These are phyloP conservation scores for Anabas testudineus DNA, from an alignment of 2,797 vertebrate species.

Conservation along the genomic window DNA sequence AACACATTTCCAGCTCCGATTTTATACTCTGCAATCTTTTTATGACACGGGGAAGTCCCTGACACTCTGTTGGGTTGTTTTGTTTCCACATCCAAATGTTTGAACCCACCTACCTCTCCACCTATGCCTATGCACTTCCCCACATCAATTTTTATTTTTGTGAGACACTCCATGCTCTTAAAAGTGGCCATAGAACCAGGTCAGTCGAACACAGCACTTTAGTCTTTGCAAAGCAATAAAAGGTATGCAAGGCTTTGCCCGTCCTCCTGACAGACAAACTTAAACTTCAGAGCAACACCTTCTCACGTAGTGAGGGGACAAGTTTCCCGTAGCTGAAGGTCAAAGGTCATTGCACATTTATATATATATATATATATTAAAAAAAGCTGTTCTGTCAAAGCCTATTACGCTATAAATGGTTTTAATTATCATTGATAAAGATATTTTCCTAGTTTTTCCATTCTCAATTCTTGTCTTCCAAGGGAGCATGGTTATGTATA, in stretches of 20 bases:
- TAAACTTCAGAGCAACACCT: conserved; percentile 47
- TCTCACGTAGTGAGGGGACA: conserved; percentile 42
- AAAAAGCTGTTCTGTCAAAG: conserved; percentile 72
- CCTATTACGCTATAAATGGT: conserved; percentile 77
- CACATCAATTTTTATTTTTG: conserved; percentile 61
- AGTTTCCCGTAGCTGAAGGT: conserved; percentile 60
- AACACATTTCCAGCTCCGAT: conserved; percentile 33
- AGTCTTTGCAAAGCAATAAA: conserved; percentile 70
- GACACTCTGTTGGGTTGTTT: conserved; percentile 69
- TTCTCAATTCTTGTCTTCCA: conserved; percentile 70
- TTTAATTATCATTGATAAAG: conserved; percentile 75
- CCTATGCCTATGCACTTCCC: conserved; percentile 77
- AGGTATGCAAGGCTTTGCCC: conserved; percentile 57
- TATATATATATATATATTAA: too few relatives aligned
- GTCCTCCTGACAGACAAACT: conserved; percentile 52
- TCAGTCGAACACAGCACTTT: conserved; percentile 78
- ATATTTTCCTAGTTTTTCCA: conserved; percentile 73
- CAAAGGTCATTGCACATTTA: conserved; percentile 72
- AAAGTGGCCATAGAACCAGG: conserved; percentile 58
- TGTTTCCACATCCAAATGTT: conserved; percentile 76
- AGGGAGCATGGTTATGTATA: conserved; percentile 78
- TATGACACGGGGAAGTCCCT: conserved; percentile 45
- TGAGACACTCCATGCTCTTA: conserved; percentile 79
- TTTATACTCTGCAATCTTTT: conserved; percentile 41
- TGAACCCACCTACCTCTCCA: conserved; percentile 83